Conservation (phyloP, 1,140 invertebrate species). For the Sycophila sp. region DNA sequence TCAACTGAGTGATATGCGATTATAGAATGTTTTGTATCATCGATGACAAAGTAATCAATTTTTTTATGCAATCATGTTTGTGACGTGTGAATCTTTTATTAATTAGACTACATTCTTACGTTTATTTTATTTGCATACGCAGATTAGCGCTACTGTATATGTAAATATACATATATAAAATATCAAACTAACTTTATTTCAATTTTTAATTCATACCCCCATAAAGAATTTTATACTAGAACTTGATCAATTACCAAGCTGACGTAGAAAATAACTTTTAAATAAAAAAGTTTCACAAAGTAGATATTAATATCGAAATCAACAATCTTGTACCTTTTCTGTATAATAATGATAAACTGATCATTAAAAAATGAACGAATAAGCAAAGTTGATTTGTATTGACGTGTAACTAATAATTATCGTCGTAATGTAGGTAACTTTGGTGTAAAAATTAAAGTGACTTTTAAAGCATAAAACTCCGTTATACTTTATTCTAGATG, state of each 20-base stretch:
- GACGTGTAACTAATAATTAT: slow-evolving; percentile 64
- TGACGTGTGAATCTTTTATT: slow-evolving; percentile 14
- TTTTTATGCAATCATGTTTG: slow-evolving; percentile 8
- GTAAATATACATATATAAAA: slow-evolving; percentile 29
- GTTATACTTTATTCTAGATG: slow-evolving; percentile 37
- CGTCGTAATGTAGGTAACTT: slow-evolving; percentile 61
- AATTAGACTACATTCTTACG: slow-evolving; percentile 10
- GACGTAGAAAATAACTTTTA: slow-evolving; percentile 22
- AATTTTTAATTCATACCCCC: too few relatives aligned
- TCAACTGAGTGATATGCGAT: too few relatives aligned
- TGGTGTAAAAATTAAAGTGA: slow-evolving; percentile 64
- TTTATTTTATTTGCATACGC: slow-evolving; percentile 13
- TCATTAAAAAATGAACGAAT: slow-evolving; percentile 51
- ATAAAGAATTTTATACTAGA: too few relatives aligned
- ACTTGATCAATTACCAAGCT: neutral
- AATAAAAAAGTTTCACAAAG: slow-evolving; percentile 8
- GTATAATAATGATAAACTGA: slow-evolving; percentile 59
- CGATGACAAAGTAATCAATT: neutral
- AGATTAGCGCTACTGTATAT: slow-evolving; percentile 16
- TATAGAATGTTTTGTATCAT: neutral
- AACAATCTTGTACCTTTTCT: slow-evolving; percentile 57
- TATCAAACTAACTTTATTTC: slow-evolving; percentile 11
- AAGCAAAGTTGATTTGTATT: slow-evolving; percentile 62
- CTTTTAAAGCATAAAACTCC: slow-evolving; percentile 57
- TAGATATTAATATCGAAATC: slow-evolving; percentile 42